Base-by-base conservation (phyloP, 1,140 invertebrate genomes). In the Oedothorax gibbosus region DNA sequence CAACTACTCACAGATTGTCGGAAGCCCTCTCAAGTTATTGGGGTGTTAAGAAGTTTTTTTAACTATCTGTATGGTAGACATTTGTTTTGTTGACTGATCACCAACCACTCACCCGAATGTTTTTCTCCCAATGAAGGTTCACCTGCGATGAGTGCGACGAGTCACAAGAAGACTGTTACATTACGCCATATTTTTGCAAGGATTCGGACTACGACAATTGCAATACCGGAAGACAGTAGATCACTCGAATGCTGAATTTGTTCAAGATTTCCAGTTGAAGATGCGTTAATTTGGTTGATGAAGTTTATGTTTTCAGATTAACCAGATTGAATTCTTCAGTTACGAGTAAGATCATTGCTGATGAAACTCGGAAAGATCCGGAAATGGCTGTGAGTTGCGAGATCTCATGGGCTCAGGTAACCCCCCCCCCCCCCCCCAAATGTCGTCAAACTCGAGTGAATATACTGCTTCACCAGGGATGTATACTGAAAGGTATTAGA, bases 1-100 rank as follows among this genome's bases (percentile, higher is more conserved):
- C 86, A 91, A 90, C 73, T 92, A 93, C 71, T 85, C 89, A 11
- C 90, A 91, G 85, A 90, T 92, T 51, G 91, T 93, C 90, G 86
- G 92, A 93, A 89, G 91, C 90, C 9, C 86, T 92, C 18, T 89
- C 90, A 5, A 90, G 93, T n/a, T 80, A 92, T 3, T 93, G 88
- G 87, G 90, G 89, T 8, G 88, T 93, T 4, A 89, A 90, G 75
- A 91, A 91, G 87, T 35, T 93, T 93, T 87, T 89, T 92, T 57
- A 86, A 91, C 60, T 93, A 91, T 87, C 66, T 92, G 6, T 91
- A 88, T 88, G 92, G 90, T 50, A 86, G 15, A 35, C 65, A 53
- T 68, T 69, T 51, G 35, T 49, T 56, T 21, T 81, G 0, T 3
- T 49, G 11, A 81, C 50, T 20, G 53, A 81, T 20, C 21, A 83